phyloP scores from a whole-genome alignment of 2,113 vertebrate species.

The Campylomormyrus numenius region DNA sequence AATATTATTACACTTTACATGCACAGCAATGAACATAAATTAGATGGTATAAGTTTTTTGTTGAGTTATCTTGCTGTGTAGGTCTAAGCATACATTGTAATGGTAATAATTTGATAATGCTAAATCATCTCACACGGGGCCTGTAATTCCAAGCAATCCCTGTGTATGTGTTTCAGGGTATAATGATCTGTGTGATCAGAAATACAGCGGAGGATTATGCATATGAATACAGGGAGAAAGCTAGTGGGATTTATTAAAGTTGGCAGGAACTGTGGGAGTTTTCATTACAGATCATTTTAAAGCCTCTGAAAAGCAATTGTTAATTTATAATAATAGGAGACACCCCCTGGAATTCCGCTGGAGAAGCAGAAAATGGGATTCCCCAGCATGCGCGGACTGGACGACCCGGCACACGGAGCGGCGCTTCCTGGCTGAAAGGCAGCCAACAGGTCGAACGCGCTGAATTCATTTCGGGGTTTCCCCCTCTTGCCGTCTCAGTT shows the following conservation, averaged over 20 bases:
- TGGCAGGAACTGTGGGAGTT: slow-evolving; percentile 4
- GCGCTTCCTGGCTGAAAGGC: background rate
- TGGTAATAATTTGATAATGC: background rate
- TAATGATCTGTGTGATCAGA: background rate
- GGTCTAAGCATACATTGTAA: background rate
- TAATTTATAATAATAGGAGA: slow-evolving; percentile 7
- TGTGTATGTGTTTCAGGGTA: background rate
- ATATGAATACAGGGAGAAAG: background rate
- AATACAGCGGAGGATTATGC: slow-evolving; percentile 2
- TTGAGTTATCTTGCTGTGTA: background rate
- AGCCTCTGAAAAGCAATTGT: background rate
- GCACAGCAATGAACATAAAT: background rate
- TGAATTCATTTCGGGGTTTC: background rate
- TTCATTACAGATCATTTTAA: slow-evolving; percentile 12
- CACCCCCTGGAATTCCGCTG: background rate
- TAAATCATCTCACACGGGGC: background rate
- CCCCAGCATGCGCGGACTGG: background rate
- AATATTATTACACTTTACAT: background rate
- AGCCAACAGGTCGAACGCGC: background rate
- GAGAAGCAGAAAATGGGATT: background rate
- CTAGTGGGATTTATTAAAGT: slow-evolving; percentile 11
- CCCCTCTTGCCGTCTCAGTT: background rate
- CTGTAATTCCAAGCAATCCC: background rate
- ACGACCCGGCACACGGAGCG: background rate
- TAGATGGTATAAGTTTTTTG: background rate